A percentile compares a stretch with the other conserved stretches of the same genome.
These are phyloP conservation scores for Leucoraja erinaceus DNA, from an alignment of 2,113 vertebrate species.

Conservation along the genomic window DNA sequence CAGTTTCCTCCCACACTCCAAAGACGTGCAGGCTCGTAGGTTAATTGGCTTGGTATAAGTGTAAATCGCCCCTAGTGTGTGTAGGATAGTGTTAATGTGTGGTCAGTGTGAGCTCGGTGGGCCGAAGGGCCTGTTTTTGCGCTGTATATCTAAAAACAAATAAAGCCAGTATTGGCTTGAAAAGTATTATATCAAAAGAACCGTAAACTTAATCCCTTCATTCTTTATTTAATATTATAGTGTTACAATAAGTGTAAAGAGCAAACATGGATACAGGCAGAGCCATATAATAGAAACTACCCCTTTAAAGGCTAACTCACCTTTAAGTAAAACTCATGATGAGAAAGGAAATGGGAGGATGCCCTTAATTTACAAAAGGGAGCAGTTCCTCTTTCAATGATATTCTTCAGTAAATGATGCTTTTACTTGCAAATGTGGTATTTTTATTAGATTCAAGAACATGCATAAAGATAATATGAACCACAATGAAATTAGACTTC, in stretches of 20 bases:
- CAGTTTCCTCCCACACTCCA: too few species aligned
- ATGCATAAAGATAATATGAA: not conserved
- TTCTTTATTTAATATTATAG: not conserved
- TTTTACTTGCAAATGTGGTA: not conserved
- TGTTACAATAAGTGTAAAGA: not conserved
- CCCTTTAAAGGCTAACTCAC: not conserved
- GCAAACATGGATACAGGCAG: not conserved
- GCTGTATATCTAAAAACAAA: too few species aligned
- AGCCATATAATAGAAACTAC: too few species aligned
- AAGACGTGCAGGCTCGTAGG: too few species aligned
- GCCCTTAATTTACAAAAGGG: not conserved
- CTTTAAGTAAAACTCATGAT: constrained; percentile 2
- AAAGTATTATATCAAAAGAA: not conserved
- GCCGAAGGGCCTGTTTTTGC: too few species aligned
- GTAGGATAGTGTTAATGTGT: too few species aligned
- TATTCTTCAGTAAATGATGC: not conserved
- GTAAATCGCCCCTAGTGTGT: too few species aligned
- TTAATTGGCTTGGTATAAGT: too few species aligned
- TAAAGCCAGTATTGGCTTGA: not conserved
- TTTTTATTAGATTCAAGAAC: not conserved
- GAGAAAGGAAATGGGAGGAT: not conserved
- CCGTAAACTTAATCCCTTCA: not conserved
- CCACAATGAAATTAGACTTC: not conserved
- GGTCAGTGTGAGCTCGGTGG: too few species aligned
- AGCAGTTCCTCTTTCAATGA: not conserved